Base-by-base conservation (phyloP, 2,113 vertebrate genomes). In the Calypte anna region DNA sequence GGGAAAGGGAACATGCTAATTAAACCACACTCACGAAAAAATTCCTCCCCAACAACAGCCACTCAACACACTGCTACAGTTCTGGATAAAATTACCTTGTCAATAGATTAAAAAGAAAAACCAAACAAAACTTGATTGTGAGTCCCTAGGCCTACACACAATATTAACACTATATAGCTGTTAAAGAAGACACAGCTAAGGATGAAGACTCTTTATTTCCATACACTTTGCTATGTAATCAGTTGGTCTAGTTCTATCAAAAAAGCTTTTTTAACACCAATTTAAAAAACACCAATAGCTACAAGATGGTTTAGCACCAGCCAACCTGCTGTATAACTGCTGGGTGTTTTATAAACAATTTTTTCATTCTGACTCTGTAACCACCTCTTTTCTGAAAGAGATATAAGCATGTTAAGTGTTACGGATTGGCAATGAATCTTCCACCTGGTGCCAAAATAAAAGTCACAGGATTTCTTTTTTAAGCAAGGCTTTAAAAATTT, bases 191-290 rank as follows among this genome's bases (percentile, higher is more conserved):
- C 28, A 54, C 3, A 61, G 33, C 38, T 87, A 44, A 36, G 30
- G 24, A 86, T 16, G 5, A 46, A 27, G 20, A 88, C 80, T 94
- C 94, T 69, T 63, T 4, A 67, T 77, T 62, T 76, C 25, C 46
- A 48, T 51, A 5, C 4, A 25, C 88, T 73, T 80, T 66, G 43
- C 28, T 44, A n/a, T 30, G 59, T 51, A 67, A 76, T 48, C 63
- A 74, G 15, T 54, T 82, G 50, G 64, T 89, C 30, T 89, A 75
- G 82, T 48, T 72, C 57, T 73, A 95, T 8, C 10, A 61, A 28
- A 93, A 88, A 84, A 5, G 64, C 24, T 73, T 46, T 90, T 87
- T 73, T 92, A 94, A 85, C 48, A 82, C 14, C 30, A 80, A 63
- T 51, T 84, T 57, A 64, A 90, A 91, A 82, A 25, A 0, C n/a